Base-by-base conservation (phyloP, 2,888 invertebrate species). In the Chymomyza procnemis region DNA sequence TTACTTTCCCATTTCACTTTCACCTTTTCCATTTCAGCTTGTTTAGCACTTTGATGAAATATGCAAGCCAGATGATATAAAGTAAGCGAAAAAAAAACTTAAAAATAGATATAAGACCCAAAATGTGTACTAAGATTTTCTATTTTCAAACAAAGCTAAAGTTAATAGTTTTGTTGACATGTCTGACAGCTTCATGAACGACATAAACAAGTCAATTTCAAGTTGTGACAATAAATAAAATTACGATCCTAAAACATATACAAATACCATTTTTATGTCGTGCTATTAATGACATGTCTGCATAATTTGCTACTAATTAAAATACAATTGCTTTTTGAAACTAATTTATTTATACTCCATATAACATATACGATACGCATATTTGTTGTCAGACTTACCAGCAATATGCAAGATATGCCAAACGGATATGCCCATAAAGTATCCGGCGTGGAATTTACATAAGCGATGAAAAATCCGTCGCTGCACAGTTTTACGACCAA, bases 401-500 rank as follows among this genome's bases (percentile, higher is more conserved):
- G 88, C 74, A 93, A 81, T 73, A 93, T 91, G 77, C 93, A 93
- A 69, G 92, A 90, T 73, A 92, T 89, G 75, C 93, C 92, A 88
- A 94, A 93, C 78, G 93, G 91, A 88, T 94, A 94, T 83, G 93
- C 92, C 88, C 92, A 93, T 85, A 93, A 91, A 75, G 92, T 90
- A 78, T 93, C 92, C 65, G 92, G 91, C 64, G 92, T 91, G 64
- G 93, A 92, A 88, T 94, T 94, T 74, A 94, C 92, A 89, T 94
- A 94, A 78, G 93, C 90, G 67, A 94, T 92, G 78, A 94, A 94
- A 75, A 93, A 92, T 54, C 92, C 92, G 74, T 93, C 93, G 88
- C 93, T 93, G 61, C 92, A 89, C 48, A 93, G 90, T 79, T 94
- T 93, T 67, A 93, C 91, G 74, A 92, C 90, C 82, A 94, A 93